Evolutionary conservation across 2,888 invertebrate species (phyloP), one percentile per base, ranked within the genome.

Genomic region (Himalopsyche tibetana): DNA sequence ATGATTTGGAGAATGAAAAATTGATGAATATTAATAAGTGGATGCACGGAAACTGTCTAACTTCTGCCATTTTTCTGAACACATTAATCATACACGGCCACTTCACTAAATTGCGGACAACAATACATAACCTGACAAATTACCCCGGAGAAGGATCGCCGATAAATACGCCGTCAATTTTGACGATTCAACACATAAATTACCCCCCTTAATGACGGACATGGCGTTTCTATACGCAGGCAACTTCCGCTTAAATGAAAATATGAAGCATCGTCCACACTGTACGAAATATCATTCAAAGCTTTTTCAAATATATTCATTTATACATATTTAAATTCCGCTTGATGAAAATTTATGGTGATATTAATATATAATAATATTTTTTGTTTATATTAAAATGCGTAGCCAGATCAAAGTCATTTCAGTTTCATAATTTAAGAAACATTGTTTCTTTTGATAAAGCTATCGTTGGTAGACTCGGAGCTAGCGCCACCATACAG

Each of bases 121-220:
- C 85, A 88, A 86, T 86, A 84, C 85, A 82, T 83, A 85, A 88
- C 80, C 85, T 83, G 86, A 88, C 82, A 86, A 88, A 88, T 86
- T 86, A 83, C 84, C 55, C 83, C 84, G 80, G 81, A 85, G 82
- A 83, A 81, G 82, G 80, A 83, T 82, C 79, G 80, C 84, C 74
- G 69, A 83, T 79, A 87, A 82, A 83, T 82, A 81, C 83, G 38
- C 82, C 87, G 83, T 83, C 85, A 74, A 82, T 82, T 85, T 85
- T 86, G 86, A 83, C 81, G 88, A 88, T 80, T 85, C 85, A 86
- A 86, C 88, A 86, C 85, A 86, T 85, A 84, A 88, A 88, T 88
- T 88, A 88, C 74, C 38, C 51, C 56, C 80, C 51, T 83, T 84
- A 84, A 87, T 87, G 83, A 80, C 63, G 36, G 55, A 81, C 74